phyloP scores from a whole-genome alignment of 35 echinoderm and acorn worm genomes.

The Apostichopus californicus region DNA sequence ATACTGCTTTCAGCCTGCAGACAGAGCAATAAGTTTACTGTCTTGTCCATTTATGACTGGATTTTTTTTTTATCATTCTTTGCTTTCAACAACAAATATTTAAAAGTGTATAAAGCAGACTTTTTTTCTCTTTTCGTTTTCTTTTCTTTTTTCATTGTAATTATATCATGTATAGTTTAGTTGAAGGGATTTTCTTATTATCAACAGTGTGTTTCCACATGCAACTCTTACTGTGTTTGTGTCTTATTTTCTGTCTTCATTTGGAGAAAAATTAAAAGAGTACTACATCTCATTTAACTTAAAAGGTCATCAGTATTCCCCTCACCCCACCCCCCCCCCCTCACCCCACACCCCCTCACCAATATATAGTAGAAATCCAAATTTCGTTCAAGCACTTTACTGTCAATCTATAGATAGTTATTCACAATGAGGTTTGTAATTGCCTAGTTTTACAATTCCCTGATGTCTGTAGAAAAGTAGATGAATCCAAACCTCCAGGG shows the following conservation, averaged over 20 bases:
- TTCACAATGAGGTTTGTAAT: too few relatives aligned
- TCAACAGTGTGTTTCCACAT: constrained; percentile 25
- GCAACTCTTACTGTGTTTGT: not conserved
- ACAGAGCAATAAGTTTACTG: not conserved
- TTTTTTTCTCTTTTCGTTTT: not conserved
- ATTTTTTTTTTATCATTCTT: not conserved
- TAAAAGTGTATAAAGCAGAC: constrained; percentile 14
- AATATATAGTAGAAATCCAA: too few relatives aligned
- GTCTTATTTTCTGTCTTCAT: not conserved
- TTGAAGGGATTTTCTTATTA: constrained; percentile 32
- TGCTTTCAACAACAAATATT: not conserved
- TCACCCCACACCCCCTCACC: not conserved
- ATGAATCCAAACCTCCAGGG: too few relatives aligned
- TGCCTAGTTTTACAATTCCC: too few relatives aligned
- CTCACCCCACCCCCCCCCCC: too few relatives aligned
- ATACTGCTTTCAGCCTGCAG: not conserved
- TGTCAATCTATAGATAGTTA: too few relatives aligned
- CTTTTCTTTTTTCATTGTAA: not conserved
- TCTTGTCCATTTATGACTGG: not conserved
- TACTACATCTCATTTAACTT: too few relatives aligned
- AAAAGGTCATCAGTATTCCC: too few relatives aligned
- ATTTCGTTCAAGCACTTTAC: too few relatives aligned
- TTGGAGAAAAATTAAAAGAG: not conserved
- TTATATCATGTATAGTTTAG: constrained; percentile 18
- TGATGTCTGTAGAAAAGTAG: too few relatives aligned